A percentile compares a stretch with the other conserved stretches of the same genome.
Evolutionary conservation across 2,797 vertebrate species (phyloP).

Genomic region (Lagorchestes hirsutus): DNA sequence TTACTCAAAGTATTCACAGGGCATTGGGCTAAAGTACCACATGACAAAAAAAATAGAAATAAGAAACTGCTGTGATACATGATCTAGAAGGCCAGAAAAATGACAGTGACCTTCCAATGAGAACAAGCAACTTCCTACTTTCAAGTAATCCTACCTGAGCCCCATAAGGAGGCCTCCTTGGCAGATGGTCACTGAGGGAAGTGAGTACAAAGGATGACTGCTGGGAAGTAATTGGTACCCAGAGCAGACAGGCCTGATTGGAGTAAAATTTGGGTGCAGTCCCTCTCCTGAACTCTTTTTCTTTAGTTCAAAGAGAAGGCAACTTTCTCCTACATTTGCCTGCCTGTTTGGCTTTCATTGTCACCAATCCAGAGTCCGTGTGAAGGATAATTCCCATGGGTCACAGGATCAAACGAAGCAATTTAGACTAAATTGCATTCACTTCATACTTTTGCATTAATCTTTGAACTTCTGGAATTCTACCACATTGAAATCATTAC

Average conservation of each 20-base stretch:
- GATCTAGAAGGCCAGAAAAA: constrained; percentile 26
- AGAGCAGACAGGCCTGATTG: background rate
- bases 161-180: background rate
- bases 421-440: constrained; percentile 77
- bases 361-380: constrained; percentile 55
- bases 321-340: background rate
- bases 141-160: background rate
- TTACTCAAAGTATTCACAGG: background rate
- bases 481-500: constrained; percentile 45
- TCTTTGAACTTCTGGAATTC: constrained; percentile 75
- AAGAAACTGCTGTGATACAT: background rate
- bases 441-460: constrained; percentile 77
- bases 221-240: background rate
- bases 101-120: background rate
- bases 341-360: constrained; percentile 20
- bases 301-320: background rate
- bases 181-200: background rate
- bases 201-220: background rate
- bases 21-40: background rate
- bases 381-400: constrained; percentile 69
- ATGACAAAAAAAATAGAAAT: background rate
- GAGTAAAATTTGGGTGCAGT: background rate
- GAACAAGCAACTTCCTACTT: constrained; percentile 4
- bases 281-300: background rate
- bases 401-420: constrained; percentile 73